These are phyloP conservation scores for Smithornis capensis DNA, from an alignment of 2,113 vertebrate genomes.

Conservation along the genomic window DNA sequence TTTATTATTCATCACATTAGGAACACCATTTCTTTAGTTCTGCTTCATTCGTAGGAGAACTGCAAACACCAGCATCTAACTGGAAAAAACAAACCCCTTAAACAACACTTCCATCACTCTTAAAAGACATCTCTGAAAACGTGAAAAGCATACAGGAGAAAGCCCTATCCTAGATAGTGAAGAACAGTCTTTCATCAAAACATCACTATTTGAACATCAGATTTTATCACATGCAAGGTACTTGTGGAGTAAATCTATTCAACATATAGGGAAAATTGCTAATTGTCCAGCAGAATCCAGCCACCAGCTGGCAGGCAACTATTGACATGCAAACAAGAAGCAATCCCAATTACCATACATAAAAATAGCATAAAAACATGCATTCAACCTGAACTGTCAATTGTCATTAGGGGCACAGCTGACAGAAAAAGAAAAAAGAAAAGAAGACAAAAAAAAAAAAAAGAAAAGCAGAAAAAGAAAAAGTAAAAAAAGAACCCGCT, in stretches of 20 bases:
- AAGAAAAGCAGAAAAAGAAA: neutral
- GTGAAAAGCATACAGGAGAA: neutral
- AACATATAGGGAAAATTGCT: constrained; percentile 27
- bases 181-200: neutral
- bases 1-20: neutral
- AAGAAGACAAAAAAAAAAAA: neutral
- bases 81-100: neutral
- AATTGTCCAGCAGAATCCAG: constrained; percentile 42
- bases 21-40: neutral
- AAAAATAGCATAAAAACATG: neutral
- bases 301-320: constrained; percentile 37
- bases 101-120: neutral
- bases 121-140: neutral
- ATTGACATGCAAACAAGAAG: neutral
- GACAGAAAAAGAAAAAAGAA: neutral
- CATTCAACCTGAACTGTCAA: neutral
- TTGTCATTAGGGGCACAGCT: neutral
- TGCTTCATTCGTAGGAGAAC: neutral
- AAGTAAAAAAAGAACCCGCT: neutral
- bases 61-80: neutral
- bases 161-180: neutral
- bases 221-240: neutral
- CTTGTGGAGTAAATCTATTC: neutral
- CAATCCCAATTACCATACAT: neutral
- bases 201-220: neutral